These are phyloP conservation scores for Argyrosomus regius DNA, from an alignment of 2,797 vertebrate species.

Conservation along the genomic window DNA sequence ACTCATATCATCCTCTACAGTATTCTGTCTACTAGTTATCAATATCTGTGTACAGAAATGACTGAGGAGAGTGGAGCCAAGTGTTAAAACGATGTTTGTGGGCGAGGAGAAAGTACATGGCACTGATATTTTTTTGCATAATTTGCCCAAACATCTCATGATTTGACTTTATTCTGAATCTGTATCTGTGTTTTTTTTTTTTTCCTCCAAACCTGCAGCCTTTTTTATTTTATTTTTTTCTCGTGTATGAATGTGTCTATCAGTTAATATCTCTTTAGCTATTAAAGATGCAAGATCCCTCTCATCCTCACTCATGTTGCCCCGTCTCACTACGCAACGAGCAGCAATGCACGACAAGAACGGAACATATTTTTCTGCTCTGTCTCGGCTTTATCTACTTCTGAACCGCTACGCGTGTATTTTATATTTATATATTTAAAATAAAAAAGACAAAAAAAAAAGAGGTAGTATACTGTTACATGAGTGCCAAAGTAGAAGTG, in stretches of 20 bases:
- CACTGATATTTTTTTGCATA: slow-evolving; percentile 42
- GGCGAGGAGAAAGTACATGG: slow-evolving; percentile 22
- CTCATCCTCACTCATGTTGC: slow-evolving; percentile 27
- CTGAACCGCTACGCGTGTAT: slow-evolving; percentile 71
- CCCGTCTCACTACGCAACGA: slow-evolving; percentile 56
- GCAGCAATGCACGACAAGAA: slow-evolving; percentile 72
- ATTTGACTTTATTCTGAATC: slow-evolving; percentile 27
- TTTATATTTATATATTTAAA: slow-evolving; percentile 75
- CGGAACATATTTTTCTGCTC: slow-evolving; percentile 64
- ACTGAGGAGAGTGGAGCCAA: slow-evolving; percentile 36
- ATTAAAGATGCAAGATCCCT: slow-evolving; percentile 43
- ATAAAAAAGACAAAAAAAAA: slow-evolving; percentile 48
- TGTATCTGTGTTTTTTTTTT: slow-evolving; percentile 36
- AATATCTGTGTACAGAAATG: slow-evolving; percentile 41
- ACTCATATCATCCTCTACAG: slow-evolving; percentile 51
- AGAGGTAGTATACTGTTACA: slow-evolving; percentile 74
- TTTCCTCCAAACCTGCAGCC: slow-evolving; percentile 32
- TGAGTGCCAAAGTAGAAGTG: slow-evolving; percentile 84
- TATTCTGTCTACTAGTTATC: slow-evolving; percentile 57
- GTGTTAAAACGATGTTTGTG: slow-evolving; percentile 31
- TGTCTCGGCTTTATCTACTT: slow-evolving; percentile 69
- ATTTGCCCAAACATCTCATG: slow-evolving; percentile 41
- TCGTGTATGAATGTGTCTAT: slow-evolving; percentile 61
- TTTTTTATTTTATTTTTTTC: slow-evolving; percentile 14
- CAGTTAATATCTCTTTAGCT: slow-evolving; percentile 50